phyloP scores from a whole-genome alignment of 2,797 vertebrate species.

The Phoeniculus purpureus region DNA sequence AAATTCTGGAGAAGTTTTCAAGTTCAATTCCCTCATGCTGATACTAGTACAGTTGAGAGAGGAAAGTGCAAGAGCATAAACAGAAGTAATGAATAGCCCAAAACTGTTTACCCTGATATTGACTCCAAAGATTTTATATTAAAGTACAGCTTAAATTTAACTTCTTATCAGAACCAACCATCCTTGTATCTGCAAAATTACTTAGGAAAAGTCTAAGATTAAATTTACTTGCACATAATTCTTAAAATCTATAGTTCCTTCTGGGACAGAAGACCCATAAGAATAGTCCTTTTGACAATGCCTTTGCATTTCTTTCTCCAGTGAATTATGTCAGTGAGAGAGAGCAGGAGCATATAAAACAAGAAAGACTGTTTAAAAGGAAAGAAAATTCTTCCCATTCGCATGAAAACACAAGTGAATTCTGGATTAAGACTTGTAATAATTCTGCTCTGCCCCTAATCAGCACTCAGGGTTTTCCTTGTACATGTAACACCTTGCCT shows the following conservation, averaged over 20 bases:
- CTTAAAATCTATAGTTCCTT: not conserved
- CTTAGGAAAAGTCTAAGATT: constrained; percentile 48
- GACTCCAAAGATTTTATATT: constrained; percentile 37
- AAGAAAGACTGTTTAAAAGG: not conserved
- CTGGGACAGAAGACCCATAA: not conserved
- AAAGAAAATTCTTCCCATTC: not conserved
- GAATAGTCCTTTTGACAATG: not conserved
- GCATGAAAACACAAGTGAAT: not conserved
- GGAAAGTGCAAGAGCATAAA: constrained; percentile 1
- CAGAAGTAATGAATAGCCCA: not conserved
- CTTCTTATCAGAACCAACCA: constrained; percentile 34
- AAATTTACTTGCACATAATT: constrained; percentile 45
- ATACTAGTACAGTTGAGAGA: not conserved
- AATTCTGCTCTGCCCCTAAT: not conserved
- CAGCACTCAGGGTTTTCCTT: constrained; percentile 3
- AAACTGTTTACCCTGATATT: constrained; percentile 4
- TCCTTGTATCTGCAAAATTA: constrained; percentile 24
- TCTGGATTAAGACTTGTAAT: not conserved
- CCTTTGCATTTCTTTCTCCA: not conserved
- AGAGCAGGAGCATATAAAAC: not conserved
- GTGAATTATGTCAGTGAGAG: not conserved
- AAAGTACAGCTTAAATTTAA: constrained; percentile 53
- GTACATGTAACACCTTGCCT: not conserved
- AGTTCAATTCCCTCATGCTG: not conserved
- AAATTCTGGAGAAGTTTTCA: constrained; percentile 18